Evolutionary conservation across 2,797 vertebrate genomes (phyloP).

Genomic region (Toxotes lorentzi): DNA sequence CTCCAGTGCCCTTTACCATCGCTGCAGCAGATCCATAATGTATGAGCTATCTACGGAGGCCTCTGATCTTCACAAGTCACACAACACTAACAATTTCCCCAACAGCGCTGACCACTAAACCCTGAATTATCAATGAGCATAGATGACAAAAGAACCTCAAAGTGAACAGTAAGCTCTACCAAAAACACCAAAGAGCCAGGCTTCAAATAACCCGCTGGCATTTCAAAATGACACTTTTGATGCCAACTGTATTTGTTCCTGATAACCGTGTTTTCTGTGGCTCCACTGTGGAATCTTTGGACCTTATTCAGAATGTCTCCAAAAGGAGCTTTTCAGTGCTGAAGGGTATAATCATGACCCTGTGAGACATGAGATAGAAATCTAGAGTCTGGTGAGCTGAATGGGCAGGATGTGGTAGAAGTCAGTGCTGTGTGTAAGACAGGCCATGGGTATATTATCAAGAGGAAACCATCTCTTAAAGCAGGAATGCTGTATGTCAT

Average conservation of each 20-base stretch:
- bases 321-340: slow-evolving; percentile 40
- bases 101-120: slow-evolving; percentile 54
- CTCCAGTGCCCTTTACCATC: slow-evolving; percentile 31
- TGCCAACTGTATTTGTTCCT: slow-evolving; percentile 36
- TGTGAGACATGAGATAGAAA: slow-evolving; percentile 59
- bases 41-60: slow-evolving; percentile 67
- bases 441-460: slow-evolving; percentile 31
- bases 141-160: slow-evolving; percentile 47
- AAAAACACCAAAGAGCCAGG: slow-evolving; percentile 27
- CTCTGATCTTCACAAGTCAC: slow-evolving; percentile 74
- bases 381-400: slow-evolving; percentile 62
- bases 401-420: slow-evolving; percentile 73
- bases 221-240: slow-evolving; percentile 41
- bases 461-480: slow-evolving; percentile 53
- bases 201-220: slow-evolving; percentile 46
- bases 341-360: slow-evolving; percentile 67
- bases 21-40: slow-evolving; percentile 71
- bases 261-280: slow-evolving; percentile 53
- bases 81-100: slow-evolving; percentile 73
- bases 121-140: slow-evolving; percentile 79
- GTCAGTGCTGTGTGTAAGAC: slow-evolving; percentile 20
- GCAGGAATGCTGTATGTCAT: slow-evolving; percentile 38
- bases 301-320: slow-evolving; percentile 37
- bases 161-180: slow-evolving; percentile 21
- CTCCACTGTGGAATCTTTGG: slow-evolving; percentile 20